phyloP scores from a whole-genome alignment of 2,113 vertebrate genomes.

The Gymnorhina tibicen region DNA sequence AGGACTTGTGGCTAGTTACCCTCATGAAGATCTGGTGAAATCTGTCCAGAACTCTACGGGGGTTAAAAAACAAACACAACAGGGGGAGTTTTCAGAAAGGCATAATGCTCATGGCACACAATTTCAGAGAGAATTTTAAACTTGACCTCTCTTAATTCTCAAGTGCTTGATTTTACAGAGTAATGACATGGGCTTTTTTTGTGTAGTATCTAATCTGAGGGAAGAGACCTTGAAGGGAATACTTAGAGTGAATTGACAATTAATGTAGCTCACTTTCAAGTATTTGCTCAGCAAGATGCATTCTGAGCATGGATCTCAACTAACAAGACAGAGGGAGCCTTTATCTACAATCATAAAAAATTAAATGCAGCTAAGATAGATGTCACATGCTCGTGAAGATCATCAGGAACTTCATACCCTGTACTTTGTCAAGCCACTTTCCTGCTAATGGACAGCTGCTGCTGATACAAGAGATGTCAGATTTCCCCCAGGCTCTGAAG shows the following conservation, averaged over 20 bases:
- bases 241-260: not conserved
- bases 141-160: not conserved
- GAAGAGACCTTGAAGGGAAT: not conserved
- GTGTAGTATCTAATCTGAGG: not conserved
- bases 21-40: not conserved
- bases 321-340: not conserved
- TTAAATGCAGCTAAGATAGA: not conserved
- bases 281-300: not conserved
- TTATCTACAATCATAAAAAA: not conserved
- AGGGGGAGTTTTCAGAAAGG: not conserved
- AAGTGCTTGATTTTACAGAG: not conserved
- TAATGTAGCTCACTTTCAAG: slow-evolving; percentile 3
- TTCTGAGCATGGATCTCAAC: not conserved
- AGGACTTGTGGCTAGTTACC: not conserved
- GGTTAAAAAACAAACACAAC: not conserved
- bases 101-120: not conserved
- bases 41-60: not conserved
- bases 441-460: not conserved
- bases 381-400: not conserved
- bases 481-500: not conserved
- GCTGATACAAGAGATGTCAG: not conserved
- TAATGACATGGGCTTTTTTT: not conserved
- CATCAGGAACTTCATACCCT: not conserved
- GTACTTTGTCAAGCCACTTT: not conserved
- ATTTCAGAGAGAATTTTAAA: not conserved